These are phyloP conservation scores for Erebia palarica DNA, from an alignment of 2,888 invertebrate genomes.

Conservation along the genomic window DNA sequence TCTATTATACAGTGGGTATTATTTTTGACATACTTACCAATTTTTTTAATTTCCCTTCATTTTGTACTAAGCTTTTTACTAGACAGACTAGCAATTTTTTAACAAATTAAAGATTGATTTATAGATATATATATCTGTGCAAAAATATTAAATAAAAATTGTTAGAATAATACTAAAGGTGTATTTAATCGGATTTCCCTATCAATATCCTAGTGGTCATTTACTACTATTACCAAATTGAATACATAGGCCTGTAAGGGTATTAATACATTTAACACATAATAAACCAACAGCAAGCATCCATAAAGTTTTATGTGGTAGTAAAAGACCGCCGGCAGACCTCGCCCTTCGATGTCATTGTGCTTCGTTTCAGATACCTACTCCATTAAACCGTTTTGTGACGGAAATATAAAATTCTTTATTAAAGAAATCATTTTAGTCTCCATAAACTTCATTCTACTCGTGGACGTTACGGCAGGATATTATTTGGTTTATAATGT, in stretches of 20 bases:
- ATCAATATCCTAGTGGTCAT: constrained; percentile 4
- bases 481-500: constrained; percentile 3
- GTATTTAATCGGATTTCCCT: constrained; percentile 2
- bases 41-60: too few species aligned
- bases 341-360: constrained; percentile 46
- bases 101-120: too few species aligned
- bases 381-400: constrained; percentile 38
- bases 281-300: constrained; percentile 54
- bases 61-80: too few species aligned
- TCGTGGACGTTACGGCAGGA: not conserved
- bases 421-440: constrained; percentile 27
- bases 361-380: constrained; percentile 42
- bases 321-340: constrained; percentile 50
- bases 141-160: not conserved
- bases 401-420: constrained; percentile 29
- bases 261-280: constrained; percentile 55
- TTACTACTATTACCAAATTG: constrained; percentile 31
- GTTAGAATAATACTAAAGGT: not conserved
- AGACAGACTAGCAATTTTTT: too few species aligned
- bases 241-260: constrained; percentile 28
- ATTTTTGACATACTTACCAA: too few species aligned
- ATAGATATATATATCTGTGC: too few species aligned
- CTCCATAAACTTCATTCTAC: constrained; percentile 17
- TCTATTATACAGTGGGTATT: too few species aligned
- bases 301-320: constrained; percentile 56